These are phyloP conservation scores for Lordiphosa fenestrarum DNA, from an alignment of 2,888 invertebrate species.

Conservation along the genomic window DNA sequence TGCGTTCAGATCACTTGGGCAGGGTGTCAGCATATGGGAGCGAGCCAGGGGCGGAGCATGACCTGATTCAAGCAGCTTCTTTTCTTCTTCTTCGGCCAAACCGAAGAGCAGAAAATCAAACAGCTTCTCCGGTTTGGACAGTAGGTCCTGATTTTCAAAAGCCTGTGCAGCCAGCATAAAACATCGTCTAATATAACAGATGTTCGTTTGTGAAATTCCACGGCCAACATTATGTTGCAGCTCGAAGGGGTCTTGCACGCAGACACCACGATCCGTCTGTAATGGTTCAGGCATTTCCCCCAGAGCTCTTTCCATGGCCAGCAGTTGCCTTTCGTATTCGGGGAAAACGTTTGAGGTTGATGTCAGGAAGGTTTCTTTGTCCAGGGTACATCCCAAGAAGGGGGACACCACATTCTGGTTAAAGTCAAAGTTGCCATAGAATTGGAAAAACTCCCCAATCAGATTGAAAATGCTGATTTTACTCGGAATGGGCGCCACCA, in stretches of 20 bases:
- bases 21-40: slow-evolving; percentile 43
- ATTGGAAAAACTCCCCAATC: slow-evolving; percentile 86
- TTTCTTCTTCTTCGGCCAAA: slow-evolving; percentile 27
- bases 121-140: slow-evolving; percentile 22
- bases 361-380: slow-evolving; percentile 77
- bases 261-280: slow-evolving; percentile 51
- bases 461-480: slow-evolving; percentile 81
- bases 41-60: slow-evolving; percentile 10
- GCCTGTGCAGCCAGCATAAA: slow-evolving; percentile 40
- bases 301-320: slow-evolving; percentile 15
- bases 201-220: slow-evolving; percentile 52
- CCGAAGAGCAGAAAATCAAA: slow-evolving; percentile 56
- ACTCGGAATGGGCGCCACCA: slow-evolving; percentile 58
- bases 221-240: slow-evolving; percentile 74
- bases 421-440: slow-evolving; percentile 84
- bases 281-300: slow-evolving; percentile 40
- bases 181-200: slow-evolving; percentile 64
- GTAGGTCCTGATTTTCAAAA: slow-evolving; percentile 20
- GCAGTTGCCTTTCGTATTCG: slow-evolving; percentile 56
- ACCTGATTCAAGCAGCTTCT: not conserved
- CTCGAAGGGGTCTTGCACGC: slow-evolving; percentile 77
- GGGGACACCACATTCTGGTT: slow-evolving; percentile 83
- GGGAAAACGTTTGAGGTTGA: slow-evolving; percentile 37
- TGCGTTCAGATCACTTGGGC: slow-evolving; percentile 50
- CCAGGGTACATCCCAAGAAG: slow-evolving; percentile 82